A percentile compares a stretch with the other conserved stretches of the same genome.
Evolutionary conservation across 2,113 vertebrate genomes (phyloP).

Genomic region (Jacana jacana): DNA sequence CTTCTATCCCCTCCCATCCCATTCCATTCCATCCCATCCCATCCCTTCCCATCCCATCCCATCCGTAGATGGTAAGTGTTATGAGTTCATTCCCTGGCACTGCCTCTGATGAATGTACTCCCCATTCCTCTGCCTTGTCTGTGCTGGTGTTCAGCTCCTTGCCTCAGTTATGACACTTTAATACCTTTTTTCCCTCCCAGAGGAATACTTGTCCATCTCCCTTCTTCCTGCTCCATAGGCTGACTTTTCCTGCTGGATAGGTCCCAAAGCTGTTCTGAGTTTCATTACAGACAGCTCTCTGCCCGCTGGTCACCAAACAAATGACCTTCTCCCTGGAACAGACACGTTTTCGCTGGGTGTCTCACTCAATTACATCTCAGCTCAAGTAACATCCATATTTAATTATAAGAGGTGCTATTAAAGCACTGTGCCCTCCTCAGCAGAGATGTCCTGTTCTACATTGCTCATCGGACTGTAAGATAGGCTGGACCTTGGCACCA

Average conservation of each 20-base stretch:
- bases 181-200: neutral
- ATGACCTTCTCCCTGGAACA: neutral
- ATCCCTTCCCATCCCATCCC: neutral
- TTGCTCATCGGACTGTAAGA: neutral
- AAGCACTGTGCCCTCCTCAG: neutral
- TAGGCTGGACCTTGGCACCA: neutral
- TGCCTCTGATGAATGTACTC: neutral
- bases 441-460: neutral
- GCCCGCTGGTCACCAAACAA: neutral
- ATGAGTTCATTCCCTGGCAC: neutral
- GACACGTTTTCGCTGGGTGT: neutral
- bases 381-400: neutral
- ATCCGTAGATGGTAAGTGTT: accelerated
- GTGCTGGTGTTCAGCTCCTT: neutral
- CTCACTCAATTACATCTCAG: neutral
- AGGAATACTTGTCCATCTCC: neutral
- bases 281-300: neutral
- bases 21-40: neutral
- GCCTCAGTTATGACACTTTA: neutral
- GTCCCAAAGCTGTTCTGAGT: neutral
- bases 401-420: neutral
- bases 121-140: accelerated
- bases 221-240: neutral
- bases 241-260: neutral
- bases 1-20: neutral